Base-by-base conservation (phyloP, 2,888 invertebrate genomes). In the Orthosia gothica region DNA sequence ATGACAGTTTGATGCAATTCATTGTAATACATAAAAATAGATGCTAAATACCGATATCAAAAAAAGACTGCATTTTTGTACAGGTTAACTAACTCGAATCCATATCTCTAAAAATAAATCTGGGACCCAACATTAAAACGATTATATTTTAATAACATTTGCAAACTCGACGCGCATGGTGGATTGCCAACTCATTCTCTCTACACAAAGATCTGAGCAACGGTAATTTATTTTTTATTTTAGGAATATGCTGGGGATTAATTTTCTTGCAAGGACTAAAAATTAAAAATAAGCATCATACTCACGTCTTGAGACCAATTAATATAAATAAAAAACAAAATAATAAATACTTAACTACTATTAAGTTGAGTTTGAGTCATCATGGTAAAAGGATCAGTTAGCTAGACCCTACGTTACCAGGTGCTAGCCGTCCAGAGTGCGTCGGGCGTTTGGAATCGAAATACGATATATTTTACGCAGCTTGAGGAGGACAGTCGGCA, bases 51-150 rank as follows among this genome's bases (percentile, higher is more conserved):
- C 32, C 0, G 5, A 20, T 74, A 20, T 20, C 11, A 50, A 50
- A 65, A n/a, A 45, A 11, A 1, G 0, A 47, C 1, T 23, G 16
- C n/a, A 76, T 5, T 76, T 74, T 47, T 23, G 52, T 75, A 54
- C n/a, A 23, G n/a, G 49, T 64, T 74, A 74, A 47, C 26, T 7
- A 45, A 18, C 2, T 5, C 55, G 18, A 18, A n/a, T 50, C 2
- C 18, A 11, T 69, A 69, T 65, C 66, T 40, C 3, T 7, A 18
- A 63, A 47, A 13, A 45, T 50, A 7, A 16, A 59, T 73, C n/a
- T 16, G 1, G 57, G 57, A n/a, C 32, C 7, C 7, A 16, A 32
- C 18, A 23, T 15, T 49, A 9, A 1, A 32, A n/a, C 0, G 13
- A 49, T 23, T 23, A 23, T 3, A 32, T 32, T 32, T 11, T 23